These are phyloP conservation scores for Araneus ventricosus DNA, from an alignment of 1,140 invertebrate genomes.

Conservation along the genomic window DNA sequence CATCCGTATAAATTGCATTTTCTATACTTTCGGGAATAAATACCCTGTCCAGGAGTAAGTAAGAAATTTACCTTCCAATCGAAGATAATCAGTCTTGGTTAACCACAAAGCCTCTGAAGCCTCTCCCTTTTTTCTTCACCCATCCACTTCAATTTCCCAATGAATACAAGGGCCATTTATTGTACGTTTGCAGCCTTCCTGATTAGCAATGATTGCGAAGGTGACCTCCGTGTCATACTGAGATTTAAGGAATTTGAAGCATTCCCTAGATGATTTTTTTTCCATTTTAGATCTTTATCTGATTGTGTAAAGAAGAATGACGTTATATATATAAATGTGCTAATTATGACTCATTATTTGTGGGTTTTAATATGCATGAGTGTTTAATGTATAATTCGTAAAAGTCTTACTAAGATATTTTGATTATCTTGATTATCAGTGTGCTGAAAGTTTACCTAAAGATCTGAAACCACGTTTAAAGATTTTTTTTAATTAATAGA, in stretches of 20 bases:
- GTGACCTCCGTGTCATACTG: neutral
- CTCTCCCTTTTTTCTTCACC: neutral
- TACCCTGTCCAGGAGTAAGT: neutral
- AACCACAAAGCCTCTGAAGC: slow-evolving; percentile 52
- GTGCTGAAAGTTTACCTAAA: too few relatives aligned
- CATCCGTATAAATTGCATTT: neutral
- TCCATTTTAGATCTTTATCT: too few relatives aligned
- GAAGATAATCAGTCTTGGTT: slow-evolving; percentile 58
- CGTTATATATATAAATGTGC: too few relatives aligned
- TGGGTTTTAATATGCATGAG: too few relatives aligned
- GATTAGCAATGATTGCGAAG: slow-evolving; percentile 15
- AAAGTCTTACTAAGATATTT: too few relatives aligned
- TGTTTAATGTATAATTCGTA: too few relatives aligned
- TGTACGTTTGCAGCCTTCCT: slow-evolving; percentile 31
- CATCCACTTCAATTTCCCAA: slow-evolving; percentile 45
- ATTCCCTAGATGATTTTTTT: too few relatives aligned
- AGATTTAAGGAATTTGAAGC: neutral
- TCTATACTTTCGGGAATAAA: neutral
- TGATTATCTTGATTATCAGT: too few relatives aligned
- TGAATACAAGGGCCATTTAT: slow-evolving; percentile 42
- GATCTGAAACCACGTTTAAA: too few relatives aligned
- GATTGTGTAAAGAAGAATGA: too few relatives aligned
- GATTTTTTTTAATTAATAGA: too few relatives aligned
- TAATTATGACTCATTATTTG: too few relatives aligned
- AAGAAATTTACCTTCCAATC: slow-evolving; percentile 25